Evolutionary conservation across 2,797 vertebrate species (phyloP).

Genomic region (Numenius phaeopus): DNA sequence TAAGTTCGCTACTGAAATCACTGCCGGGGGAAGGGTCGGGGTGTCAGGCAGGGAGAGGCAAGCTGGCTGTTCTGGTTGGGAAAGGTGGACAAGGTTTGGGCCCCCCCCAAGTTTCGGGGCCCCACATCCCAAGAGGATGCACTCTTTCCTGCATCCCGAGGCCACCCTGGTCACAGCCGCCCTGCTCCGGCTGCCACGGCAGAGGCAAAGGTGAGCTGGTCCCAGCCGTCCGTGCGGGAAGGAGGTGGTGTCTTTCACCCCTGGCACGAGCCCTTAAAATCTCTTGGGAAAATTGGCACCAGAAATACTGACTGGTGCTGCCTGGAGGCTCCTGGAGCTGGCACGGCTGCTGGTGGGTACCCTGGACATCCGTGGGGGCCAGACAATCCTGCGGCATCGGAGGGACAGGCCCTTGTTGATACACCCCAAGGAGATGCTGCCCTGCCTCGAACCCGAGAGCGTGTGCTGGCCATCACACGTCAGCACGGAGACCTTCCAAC

Average conservation of each 20-base stretch:
- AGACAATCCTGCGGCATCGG: neutral
- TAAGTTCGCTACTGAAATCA: neutral
- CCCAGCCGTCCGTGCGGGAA: accelerated
- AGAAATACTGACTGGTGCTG: neutral
- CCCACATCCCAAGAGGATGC: neutral
- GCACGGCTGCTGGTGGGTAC: neutral
- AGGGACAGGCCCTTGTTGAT: neutral
- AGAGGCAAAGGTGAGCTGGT: neutral
- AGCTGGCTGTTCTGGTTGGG: neutral
- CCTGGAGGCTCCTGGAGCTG: neutral
- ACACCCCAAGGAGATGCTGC: neutral
- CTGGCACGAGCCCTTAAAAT: neutral
- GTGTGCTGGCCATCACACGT: neutral
- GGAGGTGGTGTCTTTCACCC: neutral
- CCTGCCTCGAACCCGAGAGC: neutral
- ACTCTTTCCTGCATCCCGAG: neutral
- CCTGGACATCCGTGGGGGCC: neutral
- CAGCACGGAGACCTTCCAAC: neutral
- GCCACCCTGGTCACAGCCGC: neutral
- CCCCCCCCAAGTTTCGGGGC: neutral
- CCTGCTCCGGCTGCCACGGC: accelerated
- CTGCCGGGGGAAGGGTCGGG: neutral
- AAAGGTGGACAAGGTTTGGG: neutral
- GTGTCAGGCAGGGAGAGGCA: neutral
- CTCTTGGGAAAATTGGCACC: neutral